These are phyloP conservation scores for Strigamia transsilvanica DNA, from an alignment of 2,888 invertebrate species.

Conservation along the genomic window DNA sequence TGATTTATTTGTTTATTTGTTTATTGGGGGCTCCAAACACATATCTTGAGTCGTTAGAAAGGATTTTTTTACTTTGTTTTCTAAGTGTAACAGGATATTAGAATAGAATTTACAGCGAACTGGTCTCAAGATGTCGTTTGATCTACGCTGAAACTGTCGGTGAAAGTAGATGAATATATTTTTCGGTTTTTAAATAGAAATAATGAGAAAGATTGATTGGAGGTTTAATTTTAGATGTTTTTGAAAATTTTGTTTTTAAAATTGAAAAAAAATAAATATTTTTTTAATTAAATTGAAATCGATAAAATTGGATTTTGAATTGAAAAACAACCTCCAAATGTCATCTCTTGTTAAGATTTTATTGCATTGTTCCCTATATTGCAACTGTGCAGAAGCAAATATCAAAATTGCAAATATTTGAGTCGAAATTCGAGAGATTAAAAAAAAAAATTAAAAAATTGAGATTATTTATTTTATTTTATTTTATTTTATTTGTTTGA, in stretches of 20 bases:
- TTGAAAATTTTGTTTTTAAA: no score
- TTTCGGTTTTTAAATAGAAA: not conserved
- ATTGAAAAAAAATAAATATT: no score
- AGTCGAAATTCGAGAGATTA: no score
- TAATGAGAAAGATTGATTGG: not conserved
- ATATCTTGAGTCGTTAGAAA: not conserved
- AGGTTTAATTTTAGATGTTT: not conserved
- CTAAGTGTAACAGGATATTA: not conserved
- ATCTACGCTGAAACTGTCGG: not conserved
- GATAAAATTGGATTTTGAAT: not conserved
- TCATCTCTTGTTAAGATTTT: slow-evolving; percentile 3
- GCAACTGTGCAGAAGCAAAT: slow-evolving; percentile 39
- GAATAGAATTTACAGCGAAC: not conserved
- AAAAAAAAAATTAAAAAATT: no score
- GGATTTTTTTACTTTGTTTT: not conserved
- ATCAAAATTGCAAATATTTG: no score
- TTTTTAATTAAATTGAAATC: no score
- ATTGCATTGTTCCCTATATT: slow-evolving; percentile 53
- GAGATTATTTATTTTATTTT: no score
- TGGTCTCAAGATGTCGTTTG: not conserved
- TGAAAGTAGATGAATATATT: not conserved
- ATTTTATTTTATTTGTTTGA: no score
- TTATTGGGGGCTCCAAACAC: slow-evolving; percentile 35
- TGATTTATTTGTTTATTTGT: not conserved
- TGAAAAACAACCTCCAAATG: not conserved